Evolutionary conservation across 2,113 vertebrate genomes (phyloP), one percentile per base, ranked within the genome.

Genomic region (Salminus brasiliensis): DNA sequence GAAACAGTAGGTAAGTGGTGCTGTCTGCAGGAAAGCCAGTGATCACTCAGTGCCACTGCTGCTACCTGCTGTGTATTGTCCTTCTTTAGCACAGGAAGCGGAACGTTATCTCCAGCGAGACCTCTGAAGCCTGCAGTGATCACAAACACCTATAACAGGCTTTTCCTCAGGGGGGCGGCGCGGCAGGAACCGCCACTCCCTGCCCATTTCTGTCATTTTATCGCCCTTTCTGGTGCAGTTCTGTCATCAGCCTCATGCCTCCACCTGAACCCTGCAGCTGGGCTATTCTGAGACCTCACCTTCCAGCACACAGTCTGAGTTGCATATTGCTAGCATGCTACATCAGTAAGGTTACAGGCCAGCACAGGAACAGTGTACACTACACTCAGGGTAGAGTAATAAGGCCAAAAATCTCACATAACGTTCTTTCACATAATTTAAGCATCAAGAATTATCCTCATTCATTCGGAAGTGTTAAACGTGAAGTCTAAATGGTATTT

Each of bases 11-110:
- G 78, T 76, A 62, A 77, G 65, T 69, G 2, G 32, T 77, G 55
- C 13, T 60, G 67, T 47, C 79, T 68, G 59, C 59, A 60, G 59
- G 29, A 79, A 79, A 85, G 52, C 76, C 80, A 65, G 36, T 59
- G 23, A 75, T 82, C 60, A 57, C 43, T 76, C 55, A 52, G 25
- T 55, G 47, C 43, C 65, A 59, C 16, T 55, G 67, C 59, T 39
- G 29, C 53, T 67, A 34, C 72, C 60, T 74, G 76, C 72, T 62
- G 74, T 9, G 74, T 36, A 74, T 57, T 74, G 69, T 75, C 67
- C 49, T 74, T 76, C 39, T 53, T 70, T 60, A 80, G 60, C 73
- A 65, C 66, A 59, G 41, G 67, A 77, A 79, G 69, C 4, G 21
- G 53, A 29, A 43, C 25, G 43, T 32, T 45, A 63, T 68, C 72